phyloP scores from a whole-genome alignment of 2,888 invertebrate genomes.

The Allygus modestus region DNA sequence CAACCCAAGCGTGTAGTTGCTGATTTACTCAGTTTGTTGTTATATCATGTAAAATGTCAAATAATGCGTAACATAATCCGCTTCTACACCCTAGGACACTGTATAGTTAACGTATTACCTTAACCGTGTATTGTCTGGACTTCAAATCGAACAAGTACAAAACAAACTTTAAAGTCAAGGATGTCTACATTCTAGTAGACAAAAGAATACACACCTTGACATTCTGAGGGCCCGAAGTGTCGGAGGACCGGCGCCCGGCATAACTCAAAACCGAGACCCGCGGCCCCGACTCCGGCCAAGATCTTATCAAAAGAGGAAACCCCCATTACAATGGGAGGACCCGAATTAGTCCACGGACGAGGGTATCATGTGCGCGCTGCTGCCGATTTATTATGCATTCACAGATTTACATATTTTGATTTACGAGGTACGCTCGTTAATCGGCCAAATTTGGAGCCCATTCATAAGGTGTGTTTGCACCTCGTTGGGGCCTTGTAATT shows the following conservation, averaged over 20 bases:
- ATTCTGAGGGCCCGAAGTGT: too few relatives aligned
- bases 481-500: conserved; percentile 17
- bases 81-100: too few relatives aligned
- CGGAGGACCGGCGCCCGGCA: neutral
- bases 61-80: too few relatives aligned
- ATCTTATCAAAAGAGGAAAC: conserved; percentile 49
- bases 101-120: too few relatives aligned
- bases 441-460: conserved; percentile 38
- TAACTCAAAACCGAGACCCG: neutral
- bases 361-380: neutral
- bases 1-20: too few relatives aligned
- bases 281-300: neutral
- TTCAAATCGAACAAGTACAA: too few relatives aligned
- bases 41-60: too few relatives aligned
- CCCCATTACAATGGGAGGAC: conserved; percentile 32
- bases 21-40: too few relatives aligned
- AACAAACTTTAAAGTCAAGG: too few relatives aligned
- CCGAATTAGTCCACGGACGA: conserved; percentile 10
- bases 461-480: conserved; percentile 44
- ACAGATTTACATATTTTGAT: conserved; percentile 54
- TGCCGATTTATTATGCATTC: conserved; percentile 39
- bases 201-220: too few relatives aligned
- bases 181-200: too few relatives aligned
- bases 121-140: too few relatives aligned
- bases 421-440: conserved; percentile 13